These are phyloP conservation scores for Hyperopisus bebe DNA, from an alignment of 2,113 vertebrate species.

Conservation along the genomic window DNA sequence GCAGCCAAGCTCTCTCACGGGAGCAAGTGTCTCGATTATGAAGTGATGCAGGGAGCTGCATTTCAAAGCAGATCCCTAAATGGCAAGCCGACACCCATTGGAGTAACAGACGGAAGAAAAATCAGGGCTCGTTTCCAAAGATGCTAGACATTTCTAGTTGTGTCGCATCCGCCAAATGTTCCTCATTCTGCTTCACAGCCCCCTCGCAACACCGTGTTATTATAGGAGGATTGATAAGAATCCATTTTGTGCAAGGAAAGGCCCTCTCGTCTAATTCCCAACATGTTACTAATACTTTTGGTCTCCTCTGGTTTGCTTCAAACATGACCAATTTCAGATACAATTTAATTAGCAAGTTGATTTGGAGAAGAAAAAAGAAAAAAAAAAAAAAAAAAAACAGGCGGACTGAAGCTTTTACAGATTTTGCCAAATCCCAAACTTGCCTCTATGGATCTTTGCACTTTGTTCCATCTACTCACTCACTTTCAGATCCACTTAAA, in stretches of 20 bases:
- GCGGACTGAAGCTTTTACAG: background rate
- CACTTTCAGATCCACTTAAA: background rate
- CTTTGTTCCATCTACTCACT: background rate
- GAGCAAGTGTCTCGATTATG: background rate
- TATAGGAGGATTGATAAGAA: background rate
- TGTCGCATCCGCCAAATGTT: background rate
- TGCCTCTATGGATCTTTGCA: background rate
- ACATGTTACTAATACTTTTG: background rate
- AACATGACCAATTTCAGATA: background rate
- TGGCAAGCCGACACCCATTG: background rate
- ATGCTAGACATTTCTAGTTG: background rate
- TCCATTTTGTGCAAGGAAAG: background rate
- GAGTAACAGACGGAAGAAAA: background rate
- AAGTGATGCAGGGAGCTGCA: background rate
- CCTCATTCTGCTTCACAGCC: background rate
- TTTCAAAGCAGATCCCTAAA: background rate
- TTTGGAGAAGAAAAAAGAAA: background rate
- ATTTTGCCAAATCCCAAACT: background rate
- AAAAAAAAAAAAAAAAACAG: background rate
- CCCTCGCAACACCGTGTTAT: background rate
- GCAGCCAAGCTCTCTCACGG: background rate
- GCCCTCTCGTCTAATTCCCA: background rate
- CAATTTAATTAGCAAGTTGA: background rate
- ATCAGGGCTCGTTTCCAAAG: background rate
- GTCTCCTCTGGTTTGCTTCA: background rate